A percentile compares a stretch with the other conserved stretches of the same genome.
Conservation (phyloP, 2,113 vertebrate species). For the Rhinichthys klamathensis region DNA sequence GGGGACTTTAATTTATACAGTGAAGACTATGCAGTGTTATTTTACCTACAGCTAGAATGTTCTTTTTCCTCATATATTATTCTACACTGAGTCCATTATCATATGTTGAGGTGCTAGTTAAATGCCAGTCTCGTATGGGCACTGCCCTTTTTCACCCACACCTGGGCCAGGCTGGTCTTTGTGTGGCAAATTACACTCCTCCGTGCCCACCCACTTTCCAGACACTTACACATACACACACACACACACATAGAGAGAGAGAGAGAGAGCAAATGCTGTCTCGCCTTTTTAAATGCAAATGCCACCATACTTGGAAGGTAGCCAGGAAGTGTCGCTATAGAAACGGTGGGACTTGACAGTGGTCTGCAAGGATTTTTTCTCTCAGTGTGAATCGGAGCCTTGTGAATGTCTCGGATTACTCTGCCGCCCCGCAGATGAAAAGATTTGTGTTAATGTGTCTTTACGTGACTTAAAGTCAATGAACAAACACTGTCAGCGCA, state of each 20-base stretch:
- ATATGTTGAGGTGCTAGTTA: conserved; percentile 23
- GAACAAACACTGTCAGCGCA: neutral
- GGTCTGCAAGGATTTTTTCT: conserved; percentile 52
- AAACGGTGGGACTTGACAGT: conserved; percentile 57
- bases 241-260: neutral
- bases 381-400: conserved; percentile 47
- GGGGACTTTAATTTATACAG: too few species aligned
- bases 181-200: conserved; percentile 57
- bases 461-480: conserved; percentile 27
- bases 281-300: conserved; percentile 65
- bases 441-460: conserved; percentile 44
- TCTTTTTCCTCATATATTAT: conserved; percentile 9
- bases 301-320: conserved; percentile 54
- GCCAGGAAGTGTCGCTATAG: conserved; percentile 63
- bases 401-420: conserved; percentile 56
- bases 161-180: conserved; percentile 50
- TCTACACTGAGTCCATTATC: conserved; percentile 26
- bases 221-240: conserved; percentile 35
- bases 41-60: too few species aligned
- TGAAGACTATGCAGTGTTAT: too few species aligned
- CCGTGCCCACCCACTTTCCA: conserved; percentile 46
- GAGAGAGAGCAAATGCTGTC: conserved; percentile 43
- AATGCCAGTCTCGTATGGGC: conserved; percentile 40
- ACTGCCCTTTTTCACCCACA: conserved; percentile 47
- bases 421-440: conserved; percentile 46